These are phyloP conservation scores for Chloroceryle aenea DNA, from an alignment of 2,113 vertebrate genomes.

Conservation along the genomic window DNA sequence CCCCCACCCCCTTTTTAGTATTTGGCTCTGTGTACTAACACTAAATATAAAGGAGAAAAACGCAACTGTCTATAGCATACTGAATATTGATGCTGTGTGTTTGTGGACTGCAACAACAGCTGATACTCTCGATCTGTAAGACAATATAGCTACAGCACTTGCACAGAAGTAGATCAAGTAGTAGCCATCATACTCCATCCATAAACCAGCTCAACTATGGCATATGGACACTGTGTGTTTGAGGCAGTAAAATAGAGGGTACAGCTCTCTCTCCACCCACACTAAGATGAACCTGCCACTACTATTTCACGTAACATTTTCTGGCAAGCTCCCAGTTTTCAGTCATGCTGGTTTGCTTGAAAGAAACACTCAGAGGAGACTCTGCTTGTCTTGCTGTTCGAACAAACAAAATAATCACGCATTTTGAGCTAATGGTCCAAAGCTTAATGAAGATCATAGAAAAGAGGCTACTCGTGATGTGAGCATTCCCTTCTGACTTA, in stretches of 20 bases:
- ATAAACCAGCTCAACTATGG: conserved; percentile 26
- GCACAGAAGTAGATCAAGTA: neutral
- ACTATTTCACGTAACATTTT: conserved; percentile 55
- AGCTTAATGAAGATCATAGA: conserved; percentile 58
- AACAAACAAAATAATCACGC: conserved; percentile 62
- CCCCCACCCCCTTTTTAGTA: neutral
- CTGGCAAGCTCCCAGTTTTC: conserved; percentile 70
- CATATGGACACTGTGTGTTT: conserved; percentile 56
- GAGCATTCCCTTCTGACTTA: conserved; percentile 54
- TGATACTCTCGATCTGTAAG: neutral
- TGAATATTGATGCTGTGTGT: conserved; percentile 31
- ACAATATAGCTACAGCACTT: neutral
- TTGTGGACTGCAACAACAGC: conserved; percentile 25
- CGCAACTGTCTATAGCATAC: neutral
- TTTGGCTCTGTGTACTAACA: conserved; percentile 50
- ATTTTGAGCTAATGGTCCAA: conserved; percentile 59
- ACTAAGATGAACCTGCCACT: conserved; percentile 65
- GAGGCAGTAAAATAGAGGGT: conserved; percentile 53
- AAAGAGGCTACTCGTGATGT: conserved; percentile 39
- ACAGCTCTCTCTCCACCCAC: conserved; percentile 54
- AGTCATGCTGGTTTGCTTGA: conserved; percentile 63
- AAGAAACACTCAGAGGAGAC: conserved; percentile 60
- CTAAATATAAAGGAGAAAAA: conserved; percentile 41
- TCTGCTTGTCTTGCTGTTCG: conserved; percentile 37
- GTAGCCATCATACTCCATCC: conserved; percentile 18